Percentiles rank a stretch among this genome's conserved stretches.
These are phyloP conservation scores for Elephas maximus DNA, from an alignment of 2,113 vertebrate species.

Conservation along the genomic window DNA sequence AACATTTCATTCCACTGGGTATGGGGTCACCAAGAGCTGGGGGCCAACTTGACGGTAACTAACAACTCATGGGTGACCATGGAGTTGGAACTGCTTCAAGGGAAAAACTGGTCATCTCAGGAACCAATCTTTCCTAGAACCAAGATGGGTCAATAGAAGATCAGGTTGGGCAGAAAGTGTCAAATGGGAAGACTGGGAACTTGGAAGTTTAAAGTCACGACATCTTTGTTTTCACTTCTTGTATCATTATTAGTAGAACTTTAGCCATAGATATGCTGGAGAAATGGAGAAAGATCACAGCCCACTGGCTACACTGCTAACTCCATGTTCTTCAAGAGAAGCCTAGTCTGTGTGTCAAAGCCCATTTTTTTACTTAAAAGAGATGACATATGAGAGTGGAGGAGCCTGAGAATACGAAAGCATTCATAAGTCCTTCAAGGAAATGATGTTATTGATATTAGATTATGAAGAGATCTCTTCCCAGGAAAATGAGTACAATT, in stretches of 20 bases:
- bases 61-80: no score
- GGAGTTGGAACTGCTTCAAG: neutral
- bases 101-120: neutral
- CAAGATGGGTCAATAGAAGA: neutral
- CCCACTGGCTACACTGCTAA: neutral
- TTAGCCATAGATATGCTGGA: neutral
- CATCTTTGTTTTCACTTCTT: neutral
- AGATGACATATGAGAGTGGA: neutral
- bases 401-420: neutral
- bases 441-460: neutral
- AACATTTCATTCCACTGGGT: no score
- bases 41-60: no score
- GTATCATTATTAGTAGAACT: neutral
- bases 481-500: neutral
- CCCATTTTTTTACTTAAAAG: neutral
- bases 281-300: neutral
- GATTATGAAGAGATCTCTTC: neutral
- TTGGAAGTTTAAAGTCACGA: neutral
- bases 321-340: neutral
- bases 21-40: no score
- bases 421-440: neutral
- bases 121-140: neutral
- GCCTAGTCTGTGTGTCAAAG: neutral
- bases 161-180: neutral
- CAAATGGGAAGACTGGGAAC: neutral